Evolutionary conservation across 1,140 invertebrate genomes (phyloP).

Genomic region (Helicoverpa armigera): DNA sequence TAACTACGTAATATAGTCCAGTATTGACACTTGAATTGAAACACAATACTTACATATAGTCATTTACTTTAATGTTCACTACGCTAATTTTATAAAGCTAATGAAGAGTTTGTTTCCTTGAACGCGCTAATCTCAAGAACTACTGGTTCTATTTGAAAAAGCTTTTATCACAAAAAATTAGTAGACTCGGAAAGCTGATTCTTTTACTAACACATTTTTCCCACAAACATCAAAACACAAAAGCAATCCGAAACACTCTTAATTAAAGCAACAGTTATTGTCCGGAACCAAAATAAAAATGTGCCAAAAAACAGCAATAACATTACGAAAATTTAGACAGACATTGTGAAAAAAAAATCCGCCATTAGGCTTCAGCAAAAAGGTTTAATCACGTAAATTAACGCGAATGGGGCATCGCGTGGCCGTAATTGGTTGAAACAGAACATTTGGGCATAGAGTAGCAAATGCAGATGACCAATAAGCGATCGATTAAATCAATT

Average conservation of each 20-base stretch:
- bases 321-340: slow-evolving; percentile 36
- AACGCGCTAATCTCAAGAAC: too few species aligned
- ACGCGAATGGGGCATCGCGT: slow-evolving; percentile 60
- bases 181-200: not conserved
- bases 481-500: slow-evolving; percentile 13
- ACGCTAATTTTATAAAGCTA: too few species aligned
- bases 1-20: too few species aligned
- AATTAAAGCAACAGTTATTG: slow-evolving; percentile 50
- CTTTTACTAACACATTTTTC: not conserved
- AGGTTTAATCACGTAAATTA: slow-evolving; percentile 65
- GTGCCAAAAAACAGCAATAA: slow-evolving; percentile 32
- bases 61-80: too few species aligned
- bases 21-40: too few species aligned
- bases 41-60: too few species aligned
- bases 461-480: slow-evolving; percentile 28
- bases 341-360: slow-evolving; percentile 51
- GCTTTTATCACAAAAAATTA: not conserved
- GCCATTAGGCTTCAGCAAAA: slow-evolving; percentile 60
- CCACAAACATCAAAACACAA: not conserved
- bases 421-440: slow-evolving; percentile 61
- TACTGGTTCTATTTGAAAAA: too few species aligned
- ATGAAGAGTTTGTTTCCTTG: too few species aligned
- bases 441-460: slow-evolving; percentile 41
- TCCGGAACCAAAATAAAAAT: slow-evolving; percentile 19
- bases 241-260: slow-evolving; percentile 1